Evolutionary conservation across 2,797 vertebrate species (phyloP).

Genomic region (Sebastes hopkinsi): DNA sequence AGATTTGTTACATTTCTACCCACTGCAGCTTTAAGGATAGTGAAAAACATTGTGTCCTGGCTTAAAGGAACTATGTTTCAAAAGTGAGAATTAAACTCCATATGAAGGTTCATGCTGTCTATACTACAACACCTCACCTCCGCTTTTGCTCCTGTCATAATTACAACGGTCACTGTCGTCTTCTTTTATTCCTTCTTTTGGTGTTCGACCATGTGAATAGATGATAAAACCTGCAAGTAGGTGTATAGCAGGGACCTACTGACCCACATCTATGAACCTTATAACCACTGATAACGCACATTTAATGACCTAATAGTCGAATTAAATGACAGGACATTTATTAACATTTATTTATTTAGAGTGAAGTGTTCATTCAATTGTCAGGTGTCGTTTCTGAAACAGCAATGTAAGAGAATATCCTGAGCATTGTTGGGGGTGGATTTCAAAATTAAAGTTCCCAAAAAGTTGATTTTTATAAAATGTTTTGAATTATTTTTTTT

Average conservation of each 20-base stretch:
- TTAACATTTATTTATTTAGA: not conserved
- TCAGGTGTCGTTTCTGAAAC: not conserved
- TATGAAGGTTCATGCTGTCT: too few species aligned
- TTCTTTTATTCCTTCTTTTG: too few species aligned
- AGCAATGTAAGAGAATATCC: not conserved
- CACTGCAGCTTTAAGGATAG: too few species aligned
- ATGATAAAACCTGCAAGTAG: not conserved
- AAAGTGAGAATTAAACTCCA: too few species aligned
- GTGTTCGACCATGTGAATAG: not conserved
- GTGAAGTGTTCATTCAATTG: not conserved
- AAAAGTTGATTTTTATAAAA: not conserved
- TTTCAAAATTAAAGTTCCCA: not conserved
- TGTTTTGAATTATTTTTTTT: not conserved
- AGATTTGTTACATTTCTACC: too few species aligned
- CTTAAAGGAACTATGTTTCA: too few species aligned
- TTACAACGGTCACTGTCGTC: too few species aligned
- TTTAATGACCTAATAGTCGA: not conserved
- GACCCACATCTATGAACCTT: not conserved
- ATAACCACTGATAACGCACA: not conserved
- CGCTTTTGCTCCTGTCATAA: too few species aligned
- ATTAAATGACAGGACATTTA: not conserved
- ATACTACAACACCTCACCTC: too few species aligned
- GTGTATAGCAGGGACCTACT: not conserved
- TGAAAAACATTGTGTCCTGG: too few species aligned
- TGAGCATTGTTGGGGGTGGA: not conserved